A percentile compares a stretch with the other conserved stretches of the same genome.
Conservation (phyloP, 2,888 invertebrate genomes). For the Drosophila mettleri region DNA sequence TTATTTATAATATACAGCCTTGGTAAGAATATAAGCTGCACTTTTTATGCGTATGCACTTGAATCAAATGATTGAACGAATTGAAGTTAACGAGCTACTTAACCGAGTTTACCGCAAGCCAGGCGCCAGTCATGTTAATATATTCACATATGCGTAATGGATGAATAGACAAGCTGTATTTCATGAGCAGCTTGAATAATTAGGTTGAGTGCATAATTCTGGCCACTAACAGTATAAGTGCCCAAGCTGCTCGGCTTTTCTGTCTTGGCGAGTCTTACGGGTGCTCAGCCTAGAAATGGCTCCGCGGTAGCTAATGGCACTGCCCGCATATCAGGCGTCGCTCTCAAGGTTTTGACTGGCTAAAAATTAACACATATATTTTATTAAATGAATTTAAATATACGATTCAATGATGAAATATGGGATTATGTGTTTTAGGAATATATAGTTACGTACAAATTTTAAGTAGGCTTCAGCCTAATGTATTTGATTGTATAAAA, state of each 20-base stretch:
- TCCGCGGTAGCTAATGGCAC: too few species aligned
- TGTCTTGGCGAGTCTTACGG: too few species aligned
- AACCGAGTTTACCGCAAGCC: slow-evolving; percentile 53
- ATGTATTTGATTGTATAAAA: neutral
- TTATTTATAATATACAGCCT: neutral
- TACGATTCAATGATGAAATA: too few species aligned
- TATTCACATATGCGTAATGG: slow-evolving; percentile 17
- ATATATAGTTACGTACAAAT: neutral
- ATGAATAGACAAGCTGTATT: slow-evolving; percentile 12
- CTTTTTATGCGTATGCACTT: slow-evolving; percentile 33
- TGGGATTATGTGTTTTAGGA: too few species aligned
- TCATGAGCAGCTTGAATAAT: slow-evolving; percentile 42
- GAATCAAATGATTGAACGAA: slow-evolving; percentile 46
- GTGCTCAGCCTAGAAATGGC: too few species aligned
- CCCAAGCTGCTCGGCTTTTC: slow-evolving; percentile 20
- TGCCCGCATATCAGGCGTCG: too few species aligned
- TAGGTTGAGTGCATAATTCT: slow-evolving; percentile 61
- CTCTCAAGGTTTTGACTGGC: too few species aligned
- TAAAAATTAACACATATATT: too few species aligned
- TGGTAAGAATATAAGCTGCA: slow-evolving; percentile 9
- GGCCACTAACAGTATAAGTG: slow-evolving; percentile 50
- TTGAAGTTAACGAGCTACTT: slow-evolving; percentile 69
- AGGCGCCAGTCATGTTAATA: slow-evolving; percentile 15
- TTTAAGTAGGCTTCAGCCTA: slow-evolving; percentile 8
- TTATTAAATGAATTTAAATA: too few species aligned